phyloP scores from a whole-genome alignment of 1,140 invertebrate species.

The Aculops lycopersici region DNA sequence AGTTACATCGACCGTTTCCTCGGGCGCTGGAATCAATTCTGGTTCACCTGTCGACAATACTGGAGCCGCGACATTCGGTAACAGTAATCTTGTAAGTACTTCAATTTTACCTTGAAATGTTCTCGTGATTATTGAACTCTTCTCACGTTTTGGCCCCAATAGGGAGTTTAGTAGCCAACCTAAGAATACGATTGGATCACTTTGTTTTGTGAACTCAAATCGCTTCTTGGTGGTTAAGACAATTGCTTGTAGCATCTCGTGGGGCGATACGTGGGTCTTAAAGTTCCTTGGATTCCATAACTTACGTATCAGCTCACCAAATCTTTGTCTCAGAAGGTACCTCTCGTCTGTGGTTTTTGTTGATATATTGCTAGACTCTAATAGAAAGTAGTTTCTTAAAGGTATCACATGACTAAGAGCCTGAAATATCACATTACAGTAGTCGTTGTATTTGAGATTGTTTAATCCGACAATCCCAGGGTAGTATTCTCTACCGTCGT shows the following conservation, averaged over 20 bases:
- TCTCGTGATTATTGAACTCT: conserved; percentile 20
- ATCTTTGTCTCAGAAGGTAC: conserved; percentile 60
- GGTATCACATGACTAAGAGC: conserved; percentile 74
- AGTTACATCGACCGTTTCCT: conserved; percentile 46
- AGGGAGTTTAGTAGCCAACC: conserved; percentile 29
- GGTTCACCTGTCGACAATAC: not conserved
- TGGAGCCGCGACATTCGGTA: too few relatives aligned
- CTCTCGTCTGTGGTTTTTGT: conserved; percentile 55
- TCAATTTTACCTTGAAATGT: not conserved
- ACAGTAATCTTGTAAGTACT: not conserved
- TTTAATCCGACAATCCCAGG: conserved; percentile 61
- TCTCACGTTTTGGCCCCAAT: conserved; percentile 28
- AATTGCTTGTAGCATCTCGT: conserved; percentile 98
- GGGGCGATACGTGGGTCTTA: conserved; percentile 94
- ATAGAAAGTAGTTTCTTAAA: conserved; percentile 67
- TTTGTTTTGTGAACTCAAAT: conserved; percentile 94
- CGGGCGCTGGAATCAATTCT: not conserved
- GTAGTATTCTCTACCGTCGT: conserved; percentile 79
- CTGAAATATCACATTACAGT: conserved; percentile 88
- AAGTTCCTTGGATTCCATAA: conserved; percentile 97
- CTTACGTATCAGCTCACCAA: conserved; percentile 86
- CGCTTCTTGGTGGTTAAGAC: conserved; percentile 88
- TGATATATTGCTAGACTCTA: conserved; percentile 41
- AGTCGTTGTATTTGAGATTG: conserved; percentile 98
- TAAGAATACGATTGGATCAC: conserved; percentile 76